Percentiles rank a stretch among this genome's conserved stretches.
These are phyloP conservation scores for Aythya fuligula DNA, from an alignment of 2,797 vertebrate genomes.

Conservation along the genomic window DNA sequence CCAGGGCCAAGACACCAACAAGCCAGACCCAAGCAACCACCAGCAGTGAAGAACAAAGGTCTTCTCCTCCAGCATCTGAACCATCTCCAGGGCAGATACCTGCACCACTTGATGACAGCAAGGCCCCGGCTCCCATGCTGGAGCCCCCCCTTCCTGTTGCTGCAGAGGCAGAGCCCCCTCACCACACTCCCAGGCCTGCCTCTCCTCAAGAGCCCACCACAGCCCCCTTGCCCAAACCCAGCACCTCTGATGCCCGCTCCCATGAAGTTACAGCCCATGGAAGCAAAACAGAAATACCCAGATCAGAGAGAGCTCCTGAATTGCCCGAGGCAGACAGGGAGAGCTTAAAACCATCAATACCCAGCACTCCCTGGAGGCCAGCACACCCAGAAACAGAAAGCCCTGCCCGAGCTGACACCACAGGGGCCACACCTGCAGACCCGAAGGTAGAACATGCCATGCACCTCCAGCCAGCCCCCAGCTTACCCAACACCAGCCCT, in stretches of 20 bases:
- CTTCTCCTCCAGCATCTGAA: neutral
- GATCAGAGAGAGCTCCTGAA: neutral
- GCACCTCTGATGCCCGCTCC: neutral
- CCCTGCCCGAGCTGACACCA: neutral
- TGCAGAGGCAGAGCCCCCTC: neutral
- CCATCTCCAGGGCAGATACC: neutral
- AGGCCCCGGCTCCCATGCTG: neutral
- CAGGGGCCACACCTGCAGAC: neutral
- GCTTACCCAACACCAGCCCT: neutral
- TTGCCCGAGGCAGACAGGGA: neutral
- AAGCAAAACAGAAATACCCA: neutral
- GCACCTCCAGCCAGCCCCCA: neutral
- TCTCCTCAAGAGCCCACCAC: neutral
- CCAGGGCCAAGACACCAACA: conserved; percentile 27
- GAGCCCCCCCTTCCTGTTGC: neutral
- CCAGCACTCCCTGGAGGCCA: neutral
- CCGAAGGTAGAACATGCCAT: neutral
- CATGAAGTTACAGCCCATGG: conserved; percentile 33
- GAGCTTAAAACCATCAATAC: neutral
- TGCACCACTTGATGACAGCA: neutral
- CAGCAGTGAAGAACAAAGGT: neutral
- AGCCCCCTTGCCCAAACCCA: neutral
- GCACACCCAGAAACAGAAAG: neutral
- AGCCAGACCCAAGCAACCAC: neutral
- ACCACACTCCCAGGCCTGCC: neutral